Conservation (phyloP, 2,888 invertebrate genomes). For the Agrotis segetum region DNA sequence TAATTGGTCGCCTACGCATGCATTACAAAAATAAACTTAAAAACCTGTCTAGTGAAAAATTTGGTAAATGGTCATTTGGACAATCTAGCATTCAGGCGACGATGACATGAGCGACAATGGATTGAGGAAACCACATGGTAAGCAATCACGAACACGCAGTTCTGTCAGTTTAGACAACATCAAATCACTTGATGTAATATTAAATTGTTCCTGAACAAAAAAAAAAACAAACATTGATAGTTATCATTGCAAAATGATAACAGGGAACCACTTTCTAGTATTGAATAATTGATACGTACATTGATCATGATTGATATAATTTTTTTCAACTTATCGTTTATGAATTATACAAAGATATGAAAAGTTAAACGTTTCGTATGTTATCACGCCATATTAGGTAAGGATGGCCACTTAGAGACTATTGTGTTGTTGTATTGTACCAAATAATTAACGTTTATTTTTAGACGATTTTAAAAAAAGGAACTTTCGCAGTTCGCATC, state of each 20-base stretch:
- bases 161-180: background rate
- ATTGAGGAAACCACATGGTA: too few species aligned
- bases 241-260: background rate
- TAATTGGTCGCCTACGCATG: too few species aligned
- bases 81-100: too few species aligned
- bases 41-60: too few species aligned
- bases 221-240: background rate
- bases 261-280: constrained; percentile 2
- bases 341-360: constrained; percentile 2
- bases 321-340: constrained; percentile 8
- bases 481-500: too few species aligned
- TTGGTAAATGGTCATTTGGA: too few species aligned
- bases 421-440: background rate
- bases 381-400: constrained; percentile 14
- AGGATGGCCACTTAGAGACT: background rate
- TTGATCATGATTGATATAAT: background rate
- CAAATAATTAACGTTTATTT: too few species aligned
- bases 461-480: too few species aligned
- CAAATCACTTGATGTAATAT: background rate
- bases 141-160: too few species aligned
- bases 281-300: background rate
- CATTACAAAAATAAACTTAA: too few species aligned
- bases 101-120: too few species aligned
- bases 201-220: background rate
- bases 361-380: background rate